A percentile compares a stretch with the other conserved stretches of the same genome.
phyloP scores from a whole-genome alignment of 2,888 invertebrate genomes.

The Eupithecia tripunctaria region DNA sequence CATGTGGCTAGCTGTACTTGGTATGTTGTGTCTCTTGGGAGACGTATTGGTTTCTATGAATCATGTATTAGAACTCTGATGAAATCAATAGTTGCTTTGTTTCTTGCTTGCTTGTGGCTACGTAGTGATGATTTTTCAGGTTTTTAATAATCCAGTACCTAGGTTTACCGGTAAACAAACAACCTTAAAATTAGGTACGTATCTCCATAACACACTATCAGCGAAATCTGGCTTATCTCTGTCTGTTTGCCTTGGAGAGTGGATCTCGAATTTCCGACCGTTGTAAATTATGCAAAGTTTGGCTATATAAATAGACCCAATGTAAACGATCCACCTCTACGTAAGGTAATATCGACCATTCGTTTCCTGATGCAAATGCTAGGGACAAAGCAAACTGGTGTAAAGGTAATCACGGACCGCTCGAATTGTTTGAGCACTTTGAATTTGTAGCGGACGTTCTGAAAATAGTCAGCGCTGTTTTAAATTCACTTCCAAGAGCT shows the following conservation, averaged over 20 bases:
- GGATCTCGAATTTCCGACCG: neutral
- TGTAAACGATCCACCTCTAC: conserved; percentile 12
- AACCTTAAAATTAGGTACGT: neutral
- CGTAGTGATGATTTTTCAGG: neutral
- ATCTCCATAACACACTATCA: neutral
- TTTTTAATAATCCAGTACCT: neutral
- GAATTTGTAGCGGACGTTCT: neutral
- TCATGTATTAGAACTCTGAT: conserved; percentile 15
- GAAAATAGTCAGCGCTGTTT: neutral
- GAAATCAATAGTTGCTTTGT: conserved; percentile 2
- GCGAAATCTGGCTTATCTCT: neutral
- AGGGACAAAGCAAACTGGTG: conserved; percentile 10
- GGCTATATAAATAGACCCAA: neutral
- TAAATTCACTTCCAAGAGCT: neutral
- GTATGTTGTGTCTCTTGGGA: conserved; percentile 25
- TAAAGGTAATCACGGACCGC: neutral
- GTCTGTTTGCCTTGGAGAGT: neutral
- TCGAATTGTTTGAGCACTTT: conserved; percentile 4
- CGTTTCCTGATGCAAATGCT: conserved; percentile 5
- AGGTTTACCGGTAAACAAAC: neutral
- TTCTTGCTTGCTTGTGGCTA: neutral
- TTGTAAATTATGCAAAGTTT: conserved; percentile 10
- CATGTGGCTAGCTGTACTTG: neutral
- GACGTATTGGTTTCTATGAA: conserved; percentile 26
- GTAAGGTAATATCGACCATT: neutral